Evolutionary conservation across 2,888 invertebrate species (phyloP), one percentile per base, ranked within the genome.

Genomic region (Habrosyne pyritoides): DNA sequence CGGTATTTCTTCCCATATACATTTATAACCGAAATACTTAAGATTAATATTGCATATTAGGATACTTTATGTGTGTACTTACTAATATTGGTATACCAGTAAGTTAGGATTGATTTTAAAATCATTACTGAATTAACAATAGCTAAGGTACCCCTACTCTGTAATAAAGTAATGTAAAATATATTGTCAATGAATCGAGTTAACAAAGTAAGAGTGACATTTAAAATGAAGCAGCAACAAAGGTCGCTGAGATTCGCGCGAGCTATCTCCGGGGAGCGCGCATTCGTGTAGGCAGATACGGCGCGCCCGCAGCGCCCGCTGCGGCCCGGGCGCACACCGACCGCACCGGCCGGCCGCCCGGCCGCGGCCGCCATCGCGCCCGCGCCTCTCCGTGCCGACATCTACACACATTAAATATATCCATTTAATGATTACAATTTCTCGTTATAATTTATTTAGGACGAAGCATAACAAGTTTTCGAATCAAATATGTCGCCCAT

Each of bases 401-500:
- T 83, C 83, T 79, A 86, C 86, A 86, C 86, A 87, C 89, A 88
- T 89, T 88, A 89, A 89, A 91, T 89, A 91, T 91, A 91, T 90
- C 86, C 86, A 88, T 89, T 89, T 89, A 89, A 89, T 86, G 89
- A 89, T 91, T 89, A 91, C 89, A 89, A 91, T 91, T 91, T 89
- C 91, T 91, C 90, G 91, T 90, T 90, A 91, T 91, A 91, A 91
- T 91, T 91, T 92, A 91, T 91, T 91, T 89, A 89, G 88, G 87
- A 87, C 84, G 91, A 88, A 88, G 89, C 90, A 91, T 91, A 91
- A 92, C 92, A 91, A 91, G 92, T 91, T 91, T 90, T 90, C 89
- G 91, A 91, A 90, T 92, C 89, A 91, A 91, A 91, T 87, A 88
- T 91, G 91, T 92, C 91, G 91, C 90, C 91, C 90, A 91, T 92